Evolutionary conservation across 2,113 vertebrate genomes (phyloP).

Genomic region (Pluvialis apricaria): DNA sequence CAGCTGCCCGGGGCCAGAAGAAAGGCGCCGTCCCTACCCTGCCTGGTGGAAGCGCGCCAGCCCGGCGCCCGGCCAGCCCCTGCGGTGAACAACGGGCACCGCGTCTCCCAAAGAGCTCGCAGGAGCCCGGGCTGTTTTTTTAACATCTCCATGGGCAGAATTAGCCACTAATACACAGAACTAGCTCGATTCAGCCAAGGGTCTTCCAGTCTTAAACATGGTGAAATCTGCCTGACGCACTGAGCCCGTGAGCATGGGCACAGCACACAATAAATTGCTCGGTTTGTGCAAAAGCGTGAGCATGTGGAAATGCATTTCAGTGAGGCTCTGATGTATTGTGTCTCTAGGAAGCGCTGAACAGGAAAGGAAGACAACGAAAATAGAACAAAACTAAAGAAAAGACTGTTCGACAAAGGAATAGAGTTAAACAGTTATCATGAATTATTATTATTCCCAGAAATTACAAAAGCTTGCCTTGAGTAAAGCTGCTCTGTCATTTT

Average conservation of each 20-base stretch:
- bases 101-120: too few species aligned
- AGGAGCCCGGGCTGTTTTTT: neutral
- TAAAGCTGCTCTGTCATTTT: neutral
- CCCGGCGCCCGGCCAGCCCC: too few species aligned
- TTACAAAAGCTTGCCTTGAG: neutral
- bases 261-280: neutral
- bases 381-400: neutral
- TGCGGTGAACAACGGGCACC: too few species aligned
- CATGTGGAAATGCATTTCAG: neutral
- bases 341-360: neutral
- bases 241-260: neutral
- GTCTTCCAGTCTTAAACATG: neutral
- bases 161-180: neutral
- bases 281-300: neutral
- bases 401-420: neutral
- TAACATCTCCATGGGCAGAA: neutral
- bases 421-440: neutral
- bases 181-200: neutral
- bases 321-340: neutral
- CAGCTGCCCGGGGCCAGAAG: neutral
- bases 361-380: neutral
- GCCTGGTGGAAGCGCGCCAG: too few species aligned
- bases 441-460: neutral
- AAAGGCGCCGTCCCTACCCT: accelerated
- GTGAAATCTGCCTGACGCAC: neutral